phyloP scores from a whole-genome alignment of 2,113 vertebrate species.

The Piaya cayana region DNA sequence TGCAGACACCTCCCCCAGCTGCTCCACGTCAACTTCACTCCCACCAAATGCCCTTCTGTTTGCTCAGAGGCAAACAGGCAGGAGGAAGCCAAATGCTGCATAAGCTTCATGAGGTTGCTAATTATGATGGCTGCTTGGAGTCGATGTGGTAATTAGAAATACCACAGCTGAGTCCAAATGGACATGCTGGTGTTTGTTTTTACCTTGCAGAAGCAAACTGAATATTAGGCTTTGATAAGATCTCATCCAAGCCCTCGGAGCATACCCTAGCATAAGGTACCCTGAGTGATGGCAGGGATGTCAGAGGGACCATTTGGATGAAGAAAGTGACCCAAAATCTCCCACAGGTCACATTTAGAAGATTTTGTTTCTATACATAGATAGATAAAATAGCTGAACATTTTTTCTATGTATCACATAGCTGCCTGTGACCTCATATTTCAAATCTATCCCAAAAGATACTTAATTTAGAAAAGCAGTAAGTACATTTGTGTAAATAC shows the following conservation, averaged over 20 bases:
- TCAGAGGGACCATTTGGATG: constrained; percentile 24
- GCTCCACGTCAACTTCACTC: constrained; percentile 39
- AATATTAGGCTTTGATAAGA: not conserved
- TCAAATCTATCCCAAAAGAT: not conserved
- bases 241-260: not conserved
- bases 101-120: constrained; percentile 61
- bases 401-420: not conserved
- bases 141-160: constrained; percentile 55
- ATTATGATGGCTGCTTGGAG: constrained; percentile 49
- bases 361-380: not conserved
- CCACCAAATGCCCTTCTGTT: constrained; percentile 61
- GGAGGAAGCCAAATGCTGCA: constrained; percentile 71
- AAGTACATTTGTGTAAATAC: not conserved
- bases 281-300: not conserved
- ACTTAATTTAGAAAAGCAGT: not conserved
- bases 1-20: constrained; percentile 34
- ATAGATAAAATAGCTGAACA: not conserved
- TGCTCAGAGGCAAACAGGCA: constrained; percentile 69
- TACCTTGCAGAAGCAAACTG: constrained; percentile 42
- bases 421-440: not conserved
- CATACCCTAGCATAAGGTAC: not conserved
- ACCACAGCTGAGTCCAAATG: constrained; percentile 56
- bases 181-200: constrained; percentile 38
- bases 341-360: not conserved
- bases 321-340: not conserved